A percentile compares a stretch with the other conserved stretches of the same genome.
Evolutionary conservation across 2,888 invertebrate genomes (phyloP).

Genomic region (Steinernema hermaphroditum): DNA sequence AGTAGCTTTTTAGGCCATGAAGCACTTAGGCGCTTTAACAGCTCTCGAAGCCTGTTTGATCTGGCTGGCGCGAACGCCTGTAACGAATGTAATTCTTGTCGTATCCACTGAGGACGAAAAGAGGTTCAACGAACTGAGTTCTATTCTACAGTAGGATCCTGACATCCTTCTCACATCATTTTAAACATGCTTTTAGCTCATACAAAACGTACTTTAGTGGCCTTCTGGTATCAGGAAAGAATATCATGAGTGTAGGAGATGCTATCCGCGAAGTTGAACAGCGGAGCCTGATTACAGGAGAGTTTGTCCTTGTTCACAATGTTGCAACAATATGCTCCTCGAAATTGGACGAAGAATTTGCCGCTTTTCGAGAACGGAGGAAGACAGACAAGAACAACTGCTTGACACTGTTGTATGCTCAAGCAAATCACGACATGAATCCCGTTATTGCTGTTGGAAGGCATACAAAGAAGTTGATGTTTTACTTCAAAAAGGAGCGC

Average conservation of each 20-base stretch:
- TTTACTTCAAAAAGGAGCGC: constrained; percentile 37
- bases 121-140: not conserved
- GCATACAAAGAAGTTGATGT: constrained; percentile 43
- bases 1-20: not conserved
- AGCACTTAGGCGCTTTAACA: not conserved
- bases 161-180: not conserved
- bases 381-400: constrained; percentile 52
- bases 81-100: not conserved
- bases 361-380: constrained; percentile 42
- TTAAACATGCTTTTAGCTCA: not conserved
- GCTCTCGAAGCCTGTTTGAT: not conserved
- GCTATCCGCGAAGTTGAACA: constrained; percentile 53
- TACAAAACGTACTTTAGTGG: not conserved
- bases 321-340: constrained; percentile 48
- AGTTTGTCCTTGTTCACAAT: constrained; percentile 57
- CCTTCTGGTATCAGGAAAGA: constrained; percentile 39
- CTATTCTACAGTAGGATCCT: not conserved
- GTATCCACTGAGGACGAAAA: not conserved
- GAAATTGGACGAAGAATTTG: constrained; percentile 44
- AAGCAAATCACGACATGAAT: not conserved
- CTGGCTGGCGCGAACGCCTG: not conserved
- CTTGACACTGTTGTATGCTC: constrained; percentile 50
- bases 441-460: constrained; percentile 45
- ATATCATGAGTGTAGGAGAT: constrained; percentile 52
- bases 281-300: constrained; percentile 48